Evolutionary conservation across 2,113 vertebrate species (phyloP).

Genomic region (Thunnus maccoyii): DNA sequence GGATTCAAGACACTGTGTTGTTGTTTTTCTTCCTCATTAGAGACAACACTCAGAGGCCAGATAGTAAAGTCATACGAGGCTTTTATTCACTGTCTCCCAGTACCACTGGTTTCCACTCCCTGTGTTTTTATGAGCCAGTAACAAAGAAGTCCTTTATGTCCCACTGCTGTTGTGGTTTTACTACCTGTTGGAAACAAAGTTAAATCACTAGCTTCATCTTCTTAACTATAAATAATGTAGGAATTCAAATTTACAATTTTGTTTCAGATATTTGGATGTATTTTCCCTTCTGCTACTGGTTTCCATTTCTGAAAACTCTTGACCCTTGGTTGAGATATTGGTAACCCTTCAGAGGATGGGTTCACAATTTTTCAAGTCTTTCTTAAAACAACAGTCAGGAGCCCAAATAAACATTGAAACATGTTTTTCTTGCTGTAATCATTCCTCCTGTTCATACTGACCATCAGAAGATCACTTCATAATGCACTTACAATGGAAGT

Average conservation of each 20-base stretch:
- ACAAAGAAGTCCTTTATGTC: conserved; percentile 67
- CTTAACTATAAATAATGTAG: neutral
- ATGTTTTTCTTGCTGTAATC: too few relatives aligned
- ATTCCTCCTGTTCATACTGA: too few relatives aligned
- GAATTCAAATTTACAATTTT: neutral
- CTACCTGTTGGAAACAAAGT: conserved; percentile 25
- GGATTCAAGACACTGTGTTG: conserved; percentile 74
- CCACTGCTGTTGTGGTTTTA: conserved; percentile 52
- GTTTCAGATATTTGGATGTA: neutral
- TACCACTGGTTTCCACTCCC: conserved; percentile 55
- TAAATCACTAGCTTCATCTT: neutral
- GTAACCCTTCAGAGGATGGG: too few relatives aligned
- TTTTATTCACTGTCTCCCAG: conserved; percentile 72
- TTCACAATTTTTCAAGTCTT: too few relatives aligned
- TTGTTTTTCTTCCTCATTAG: conserved; percentile 51
- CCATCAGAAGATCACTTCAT: too few relatives aligned
- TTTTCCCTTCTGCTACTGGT: neutral
- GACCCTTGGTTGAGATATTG: neutral
- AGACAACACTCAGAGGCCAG: conserved; percentile 47
- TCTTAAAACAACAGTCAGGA: too few relatives aligned
- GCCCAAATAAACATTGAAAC: too few relatives aligned
- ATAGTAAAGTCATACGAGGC: conserved; percentile 59
- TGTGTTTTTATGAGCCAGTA: conserved; percentile 56
- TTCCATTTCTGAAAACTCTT: neutral
- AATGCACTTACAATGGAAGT: too few relatives aligned